Evolutionary conservation across 2,888 invertebrate species (phyloP), one percentile per base, ranked within the genome.

Genomic region (Auanema freiburgensis): DNA sequence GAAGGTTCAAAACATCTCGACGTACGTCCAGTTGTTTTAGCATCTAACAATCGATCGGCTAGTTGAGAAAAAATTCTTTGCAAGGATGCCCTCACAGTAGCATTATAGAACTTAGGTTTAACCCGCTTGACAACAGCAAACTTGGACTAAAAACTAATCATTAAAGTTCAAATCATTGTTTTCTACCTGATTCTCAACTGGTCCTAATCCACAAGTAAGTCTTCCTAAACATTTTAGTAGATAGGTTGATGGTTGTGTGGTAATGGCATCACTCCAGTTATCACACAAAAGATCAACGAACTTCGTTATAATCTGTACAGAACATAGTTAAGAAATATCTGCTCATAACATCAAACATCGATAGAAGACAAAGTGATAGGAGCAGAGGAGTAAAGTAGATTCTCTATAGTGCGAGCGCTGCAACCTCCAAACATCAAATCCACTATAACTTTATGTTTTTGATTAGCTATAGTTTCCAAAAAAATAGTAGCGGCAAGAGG

Each of bases 401-500:
- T 63, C 46, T 77, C 77, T 23, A 77, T 71, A 0, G 72, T 66
- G 46, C 68, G 52, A 10, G 70, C 69, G n/a, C 64, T 60, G 12
- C 71, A 67, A 18, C 71, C 73, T 25, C 59, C 46, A 56, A 69
- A 75, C 50, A 77, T 53, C 59, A 77, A 40, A 51, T 73, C 69
- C 12, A 69, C 50, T 0, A 72, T 42, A 5, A 23, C 56, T 49
- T 69, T 69, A 53, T 73, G 72, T 49, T 77, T 77, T 41, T 72
- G 55, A 21, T 66, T 60, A 10, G 59, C 62, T 11, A 76, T 14
- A 1, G 60, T 55, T 18, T 60, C 33, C 11, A 76, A 66, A 49
- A 74, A 74, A 6, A 63, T 41, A 12, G 63, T 52, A 6, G 74
- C 67, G 12, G 68, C 71, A 11, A 57, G 16, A 1, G 57, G 58